Conservation (phyloP, 2,113 vertebrate genomes). For the Ranitomeya imitator region DNA sequence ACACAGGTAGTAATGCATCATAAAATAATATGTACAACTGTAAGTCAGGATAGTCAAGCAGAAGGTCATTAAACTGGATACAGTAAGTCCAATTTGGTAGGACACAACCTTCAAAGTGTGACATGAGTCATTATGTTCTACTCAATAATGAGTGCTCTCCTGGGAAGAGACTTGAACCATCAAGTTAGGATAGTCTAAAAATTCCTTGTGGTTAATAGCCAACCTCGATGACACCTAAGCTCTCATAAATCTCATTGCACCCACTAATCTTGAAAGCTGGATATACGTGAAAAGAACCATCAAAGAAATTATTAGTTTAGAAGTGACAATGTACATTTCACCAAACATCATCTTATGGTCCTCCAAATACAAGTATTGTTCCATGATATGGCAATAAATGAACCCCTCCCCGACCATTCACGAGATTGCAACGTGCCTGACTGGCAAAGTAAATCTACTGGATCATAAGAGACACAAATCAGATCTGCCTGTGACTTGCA, state of each 20-base stretch:
- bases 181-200: background rate
- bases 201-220: slow-evolving; percentile 25
- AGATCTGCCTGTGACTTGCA: too few relatives aligned
- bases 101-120: background rate
- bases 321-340: background rate
- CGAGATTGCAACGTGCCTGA: too few relatives aligned
- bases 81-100: background rate
- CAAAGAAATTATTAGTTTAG: background rate
- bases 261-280: background rate
- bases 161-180: background rate
- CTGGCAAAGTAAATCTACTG: too few relatives aligned
- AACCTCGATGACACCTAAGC: background rate
- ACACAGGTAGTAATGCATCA: background rate
- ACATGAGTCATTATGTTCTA: slow-evolving; percentile 8
- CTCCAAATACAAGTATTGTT: background rate
- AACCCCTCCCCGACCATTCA: too few relatives aligned
- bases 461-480: too few relatives aligned
- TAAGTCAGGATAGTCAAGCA: background rate
- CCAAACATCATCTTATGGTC: background rate
- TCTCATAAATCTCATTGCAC: slow-evolving; percentile 21
- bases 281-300: background rate
- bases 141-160: slow-evolving; percentile 9
- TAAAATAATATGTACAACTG: background rate
- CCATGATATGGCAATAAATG: background rate
- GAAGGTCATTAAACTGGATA: background rate